Percentiles rank a stretch among this genome's conserved stretches.
phyloP scores from a whole-genome alignment of 1,140 invertebrate species.

The Scaptomyza graminum region DNA sequence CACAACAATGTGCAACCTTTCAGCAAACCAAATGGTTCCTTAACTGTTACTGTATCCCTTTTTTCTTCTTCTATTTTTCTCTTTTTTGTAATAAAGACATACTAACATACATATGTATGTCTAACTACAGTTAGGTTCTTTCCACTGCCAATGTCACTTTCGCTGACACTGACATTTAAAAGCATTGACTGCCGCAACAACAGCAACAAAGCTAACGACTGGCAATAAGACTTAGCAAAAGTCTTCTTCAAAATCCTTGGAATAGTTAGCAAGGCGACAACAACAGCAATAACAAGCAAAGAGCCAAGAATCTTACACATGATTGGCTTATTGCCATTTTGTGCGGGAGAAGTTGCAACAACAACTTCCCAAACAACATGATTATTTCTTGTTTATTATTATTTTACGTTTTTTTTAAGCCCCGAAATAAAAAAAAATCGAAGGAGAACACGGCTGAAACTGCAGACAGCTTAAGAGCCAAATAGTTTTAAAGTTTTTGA shows the following conservation, averaged over 20 bases:
- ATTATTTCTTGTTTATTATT: constrained; percentile 81
- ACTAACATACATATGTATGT: background rate
- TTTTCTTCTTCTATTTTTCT: no score
- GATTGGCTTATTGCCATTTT: constrained; percentile 61
- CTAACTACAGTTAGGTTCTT: constrained; percentile 3
- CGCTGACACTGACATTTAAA: constrained; percentile 55
- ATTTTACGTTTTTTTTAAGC: constrained; percentile 70
- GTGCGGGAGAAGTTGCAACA: constrained; percentile 21
- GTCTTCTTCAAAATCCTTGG: constrained; percentile 18
- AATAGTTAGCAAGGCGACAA: constrained; percentile 45
- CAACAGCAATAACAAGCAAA: background rate
- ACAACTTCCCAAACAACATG: constrained; percentile 59
- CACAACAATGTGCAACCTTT: constrained; percentile 26
- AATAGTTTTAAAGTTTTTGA: constrained; percentile 45
- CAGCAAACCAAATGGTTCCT: constrained; percentile 5
- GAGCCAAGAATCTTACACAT: constrained; percentile 64
- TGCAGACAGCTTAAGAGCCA: constrained; percentile 29
- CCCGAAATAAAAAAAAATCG: background rate
- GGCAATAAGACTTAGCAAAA: constrained; percentile 27
- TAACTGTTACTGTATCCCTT: constrained; percentile 14
- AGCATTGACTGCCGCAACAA: constrained; percentile 39
- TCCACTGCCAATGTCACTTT: constrained; percentile 36
- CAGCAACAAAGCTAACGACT: constrained; percentile 35
- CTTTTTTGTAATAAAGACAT: background rate
- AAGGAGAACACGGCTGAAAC: constrained; percentile 3